Evolutionary conservation across 1,140 invertebrate genomes (phyloP).

Genomic region (Cepaea nemoralis): DNA sequence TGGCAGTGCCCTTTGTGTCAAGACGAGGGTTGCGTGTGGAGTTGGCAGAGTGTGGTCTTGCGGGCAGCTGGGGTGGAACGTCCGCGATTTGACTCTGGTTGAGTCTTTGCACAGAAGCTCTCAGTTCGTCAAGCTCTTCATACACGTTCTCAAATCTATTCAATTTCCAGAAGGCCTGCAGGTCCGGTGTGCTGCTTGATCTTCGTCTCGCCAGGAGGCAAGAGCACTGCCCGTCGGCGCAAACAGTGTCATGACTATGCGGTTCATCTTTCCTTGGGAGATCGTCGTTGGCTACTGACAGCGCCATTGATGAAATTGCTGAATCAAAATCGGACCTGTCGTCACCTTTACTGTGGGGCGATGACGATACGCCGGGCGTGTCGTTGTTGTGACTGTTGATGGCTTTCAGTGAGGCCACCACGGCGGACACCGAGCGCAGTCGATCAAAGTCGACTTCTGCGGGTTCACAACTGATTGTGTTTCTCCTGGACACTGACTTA

Average conservation of each 20-base stretch:
- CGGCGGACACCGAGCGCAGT: not conserved
- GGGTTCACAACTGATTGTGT: not conserved
- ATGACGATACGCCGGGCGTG: not conserved
- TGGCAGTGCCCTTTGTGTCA: not conserved
- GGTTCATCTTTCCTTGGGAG: not conserved
- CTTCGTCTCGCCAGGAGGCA: not conserved
- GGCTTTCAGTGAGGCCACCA: not conserved
- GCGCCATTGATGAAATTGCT: not conserved
- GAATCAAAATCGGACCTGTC: not conserved
- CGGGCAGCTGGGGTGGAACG: slow-evolving; percentile 19
- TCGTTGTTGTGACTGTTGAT: not conserved
- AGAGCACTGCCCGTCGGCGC: not conserved
- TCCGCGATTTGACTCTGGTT: not conserved
- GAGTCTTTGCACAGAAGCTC: not conserved
- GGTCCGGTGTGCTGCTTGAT: slow-evolving; percentile 29
- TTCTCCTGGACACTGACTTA: not conserved
- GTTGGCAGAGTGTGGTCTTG: not conserved
- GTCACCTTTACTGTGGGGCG: not conserved
- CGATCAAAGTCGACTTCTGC: not conserved
- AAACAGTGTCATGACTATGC: not conserved
- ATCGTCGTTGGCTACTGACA: not conserved
- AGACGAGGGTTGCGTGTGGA: not conserved
- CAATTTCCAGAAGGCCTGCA: not conserved
- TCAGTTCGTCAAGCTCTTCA: slow-evolving; percentile 26
- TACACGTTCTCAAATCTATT: slow-evolving; percentile 9